Conservation (phyloP, 2,797 vertebrate species). For the Coreius guichenoti region DNA sequence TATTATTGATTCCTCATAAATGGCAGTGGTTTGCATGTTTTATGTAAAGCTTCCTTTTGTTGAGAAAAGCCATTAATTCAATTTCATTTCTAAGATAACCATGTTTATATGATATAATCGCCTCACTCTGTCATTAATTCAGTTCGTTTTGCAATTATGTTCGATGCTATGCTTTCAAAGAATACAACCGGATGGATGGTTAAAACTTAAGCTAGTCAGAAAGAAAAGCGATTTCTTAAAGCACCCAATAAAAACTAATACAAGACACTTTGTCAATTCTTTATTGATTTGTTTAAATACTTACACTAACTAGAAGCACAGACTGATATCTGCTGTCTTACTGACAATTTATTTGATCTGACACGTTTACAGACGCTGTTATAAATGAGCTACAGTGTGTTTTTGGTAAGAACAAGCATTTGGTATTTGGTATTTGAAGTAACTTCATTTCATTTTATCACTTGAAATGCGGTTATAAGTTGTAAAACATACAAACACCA, state of each 20-base stretch:
- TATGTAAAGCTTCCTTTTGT: background rate
- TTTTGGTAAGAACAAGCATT: background rate
- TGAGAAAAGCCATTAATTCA: background rate
- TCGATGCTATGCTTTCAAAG: background rate
- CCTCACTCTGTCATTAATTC: background rate
- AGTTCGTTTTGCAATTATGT: background rate
- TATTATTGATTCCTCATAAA: slow-evolving; percentile 50
- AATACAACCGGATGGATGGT: background rate
- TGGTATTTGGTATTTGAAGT: background rate
- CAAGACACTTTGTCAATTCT: background rate
- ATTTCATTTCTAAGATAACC: background rate
- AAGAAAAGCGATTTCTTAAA: background rate
- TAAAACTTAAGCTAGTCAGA: background rate
- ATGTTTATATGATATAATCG: slow-evolving; percentile 3
- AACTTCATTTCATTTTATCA: too few relatives aligned
- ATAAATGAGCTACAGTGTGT: background rate
- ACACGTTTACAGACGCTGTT: too few relatives aligned
- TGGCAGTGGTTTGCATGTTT: background rate
- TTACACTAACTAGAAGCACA: background rate
- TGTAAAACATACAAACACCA: background rate
- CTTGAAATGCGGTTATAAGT: background rate
- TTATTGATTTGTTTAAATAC: background rate
- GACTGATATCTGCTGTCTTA: background rate
- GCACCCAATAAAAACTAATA: background rate
- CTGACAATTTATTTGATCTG: background rate